These are phyloP conservation scores for Pardalotus punctatus DNA, from an alignment of 2,113 vertebrate species.

Conservation along the genomic window DNA sequence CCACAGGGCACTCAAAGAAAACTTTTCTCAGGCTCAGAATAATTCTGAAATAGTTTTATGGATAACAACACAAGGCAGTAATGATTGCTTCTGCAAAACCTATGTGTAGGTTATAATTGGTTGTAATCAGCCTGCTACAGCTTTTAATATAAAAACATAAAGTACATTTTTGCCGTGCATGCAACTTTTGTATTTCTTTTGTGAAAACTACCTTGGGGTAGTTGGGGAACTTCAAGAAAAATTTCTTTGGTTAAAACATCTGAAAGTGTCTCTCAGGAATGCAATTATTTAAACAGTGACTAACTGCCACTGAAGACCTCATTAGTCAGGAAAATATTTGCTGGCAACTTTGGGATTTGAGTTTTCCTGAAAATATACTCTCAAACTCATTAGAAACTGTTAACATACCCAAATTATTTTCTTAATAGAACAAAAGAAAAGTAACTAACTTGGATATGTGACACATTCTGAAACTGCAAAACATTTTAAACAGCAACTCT, in stretches of 20 bases:
- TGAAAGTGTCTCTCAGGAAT: neutral
- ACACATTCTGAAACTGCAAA: neutral
- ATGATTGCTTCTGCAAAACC: neutral
- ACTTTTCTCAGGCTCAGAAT: neutral
- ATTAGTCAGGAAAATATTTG: neutral
- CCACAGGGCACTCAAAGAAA: neutral
- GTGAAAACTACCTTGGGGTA: neutral
- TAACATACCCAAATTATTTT: neutral
- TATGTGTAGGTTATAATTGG: neutral
- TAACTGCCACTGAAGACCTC: neutral
- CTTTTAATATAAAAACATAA: neutral
- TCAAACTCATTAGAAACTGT: neutral
- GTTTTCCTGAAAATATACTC: neutral
- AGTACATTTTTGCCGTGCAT: neutral
- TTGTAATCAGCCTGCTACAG: neutral
- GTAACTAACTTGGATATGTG: neutral
- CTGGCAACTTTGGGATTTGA: neutral
- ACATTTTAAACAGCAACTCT: neutral
- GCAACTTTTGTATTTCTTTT: neutral
- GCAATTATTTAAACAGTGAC: neutral
- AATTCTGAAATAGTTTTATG: neutral
- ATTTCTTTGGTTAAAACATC: neutral
- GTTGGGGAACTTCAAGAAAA: neutral
- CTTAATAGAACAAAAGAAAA: neutral
- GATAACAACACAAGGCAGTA: neutral